Base-by-base conservation (phyloP, 2,113 vertebrate species). In the Gyps fulvus region DNA sequence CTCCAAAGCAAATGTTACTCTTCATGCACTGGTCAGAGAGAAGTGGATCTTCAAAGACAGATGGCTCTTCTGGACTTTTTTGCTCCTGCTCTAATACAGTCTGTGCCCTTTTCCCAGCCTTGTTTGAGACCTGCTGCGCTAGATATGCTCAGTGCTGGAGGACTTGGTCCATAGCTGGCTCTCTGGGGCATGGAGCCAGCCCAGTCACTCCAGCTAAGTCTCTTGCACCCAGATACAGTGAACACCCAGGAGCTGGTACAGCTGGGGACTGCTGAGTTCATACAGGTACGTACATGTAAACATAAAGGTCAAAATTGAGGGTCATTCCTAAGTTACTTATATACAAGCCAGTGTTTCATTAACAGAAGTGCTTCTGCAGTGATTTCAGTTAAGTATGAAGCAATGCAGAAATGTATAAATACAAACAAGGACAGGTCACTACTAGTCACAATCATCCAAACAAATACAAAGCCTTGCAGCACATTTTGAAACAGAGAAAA, bases 121-220 rank as follows among this genome's bases (percentile, higher is more conserved):
- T 38, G 23, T 25, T 63, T 34, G 13, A 77, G 22, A 66, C 16
- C 38, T 71, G 70, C 42, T 77, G 87, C 1, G 2, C 58, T 61
- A 80, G n/a, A 50, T 18, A 45, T 4, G 40, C 36, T 43, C 49
- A 83, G 61, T 1, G 2, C 49, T 54, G 47, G 55, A 84, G 65
- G 40, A 52, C 12, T 27, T 38, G 9, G 47, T 65, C 59, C 50
- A 13, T 0, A 40, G 31, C 21, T 0, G 0, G 7, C 25, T 58
- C 54, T 45, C 27, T 3, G 15, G 43, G 40, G 38, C 50, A 76
- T 13, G 5, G 45, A 76, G 29, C 19, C n/a, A 54, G 52, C 5
- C 52, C 49, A 36, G 61, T 3, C 67, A 61, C 10, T 18, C 22
- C 38, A 70, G 16, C 6, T 34, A 26, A 9, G 16, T 13, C 25